Conservation (phyloP, 1,140 invertebrate species). For the Lepidurus arcticus region DNA sequence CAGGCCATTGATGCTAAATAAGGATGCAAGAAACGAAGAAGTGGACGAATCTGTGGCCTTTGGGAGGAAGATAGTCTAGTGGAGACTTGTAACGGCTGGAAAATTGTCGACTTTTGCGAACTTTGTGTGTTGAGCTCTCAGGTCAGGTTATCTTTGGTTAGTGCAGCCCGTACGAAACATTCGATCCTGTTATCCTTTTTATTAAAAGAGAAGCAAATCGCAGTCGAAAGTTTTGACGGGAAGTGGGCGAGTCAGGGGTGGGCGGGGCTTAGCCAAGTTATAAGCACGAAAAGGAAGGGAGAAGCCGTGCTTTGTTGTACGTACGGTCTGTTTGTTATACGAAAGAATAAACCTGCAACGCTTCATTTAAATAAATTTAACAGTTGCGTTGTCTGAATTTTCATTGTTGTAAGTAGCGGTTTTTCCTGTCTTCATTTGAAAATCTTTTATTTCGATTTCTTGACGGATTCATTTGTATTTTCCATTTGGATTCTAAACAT, state of each 20-base stretch:
- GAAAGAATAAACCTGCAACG: background rate
- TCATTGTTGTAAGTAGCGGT: too few relatives aligned
- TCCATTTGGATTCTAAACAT: too few relatives aligned
- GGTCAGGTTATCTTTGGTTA: conserved; percentile 5
- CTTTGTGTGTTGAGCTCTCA: conserved; percentile 12
- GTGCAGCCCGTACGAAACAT: background rate
- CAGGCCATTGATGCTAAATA: background rate
- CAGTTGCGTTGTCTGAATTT: too few relatives aligned
- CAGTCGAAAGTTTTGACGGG: background rate
- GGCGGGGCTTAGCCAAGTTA: background rate
- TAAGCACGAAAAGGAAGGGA: background rate
- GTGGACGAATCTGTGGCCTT: background rate
- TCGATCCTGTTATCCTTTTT: background rate
- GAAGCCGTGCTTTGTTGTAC: conserved; percentile 3
- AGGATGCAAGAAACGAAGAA: too few relatives aligned
- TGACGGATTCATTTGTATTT: too few relatives aligned
- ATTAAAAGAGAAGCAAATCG: background rate
- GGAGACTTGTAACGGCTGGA: background rate
- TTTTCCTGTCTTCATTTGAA: too few relatives aligned
- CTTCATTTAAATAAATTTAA: background rate
- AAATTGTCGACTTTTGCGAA: background rate
- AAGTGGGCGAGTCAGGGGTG: background rate
- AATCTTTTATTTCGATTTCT: too few relatives aligned
- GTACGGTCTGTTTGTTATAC: conserved; percentile 18
- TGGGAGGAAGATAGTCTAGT: background rate